These are phyloP conservation scores for Tychaedon coryphoeus DNA, from an alignment of 2,113 vertebrate species.

Conservation along the genomic window DNA sequence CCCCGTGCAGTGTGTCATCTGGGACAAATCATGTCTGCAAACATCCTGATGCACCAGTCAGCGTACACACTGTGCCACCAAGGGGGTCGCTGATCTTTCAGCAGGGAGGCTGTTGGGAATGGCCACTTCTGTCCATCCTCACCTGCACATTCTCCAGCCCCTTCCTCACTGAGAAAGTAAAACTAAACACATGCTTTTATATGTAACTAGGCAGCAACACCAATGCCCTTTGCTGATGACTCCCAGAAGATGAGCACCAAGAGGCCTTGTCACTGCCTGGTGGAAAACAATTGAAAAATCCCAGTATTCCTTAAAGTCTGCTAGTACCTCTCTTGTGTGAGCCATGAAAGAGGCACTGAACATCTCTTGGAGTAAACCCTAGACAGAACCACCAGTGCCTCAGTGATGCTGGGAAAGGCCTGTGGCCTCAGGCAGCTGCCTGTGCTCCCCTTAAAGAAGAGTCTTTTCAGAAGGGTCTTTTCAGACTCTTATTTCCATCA, in stretches of 20 bases:
- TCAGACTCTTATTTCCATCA: not conserved
- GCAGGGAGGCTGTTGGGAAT: not conserved
- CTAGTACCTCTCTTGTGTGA: not conserved
- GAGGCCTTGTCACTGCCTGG: not conserved
- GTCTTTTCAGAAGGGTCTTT: not conserved
- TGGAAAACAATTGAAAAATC: not conserved
- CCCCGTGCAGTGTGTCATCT: not conserved
- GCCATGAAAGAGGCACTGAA: not conserved
- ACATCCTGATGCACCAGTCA: accelerated
- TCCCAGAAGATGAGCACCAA: not conserved
- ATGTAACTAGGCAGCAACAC: accelerated
- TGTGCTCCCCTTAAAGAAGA: not conserved
- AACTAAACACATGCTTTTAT: not conserved
- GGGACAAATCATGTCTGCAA: accelerated
- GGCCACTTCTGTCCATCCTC: not conserved
- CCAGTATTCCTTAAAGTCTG: no score
- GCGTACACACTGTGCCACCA: accelerated
- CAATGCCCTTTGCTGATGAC: not conserved
- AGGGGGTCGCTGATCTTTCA: accelerated
- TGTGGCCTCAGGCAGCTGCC: not conserved
- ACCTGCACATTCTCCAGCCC: not conserved
- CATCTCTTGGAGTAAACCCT: not conserved
- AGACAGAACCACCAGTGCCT: not conserved
- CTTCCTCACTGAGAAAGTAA: not conserved
- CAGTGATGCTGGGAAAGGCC: not conserved